Evolutionary conservation across 2,113 vertebrate genomes (phyloP).

Genomic region (Mormoops blainvillei): DNA sequence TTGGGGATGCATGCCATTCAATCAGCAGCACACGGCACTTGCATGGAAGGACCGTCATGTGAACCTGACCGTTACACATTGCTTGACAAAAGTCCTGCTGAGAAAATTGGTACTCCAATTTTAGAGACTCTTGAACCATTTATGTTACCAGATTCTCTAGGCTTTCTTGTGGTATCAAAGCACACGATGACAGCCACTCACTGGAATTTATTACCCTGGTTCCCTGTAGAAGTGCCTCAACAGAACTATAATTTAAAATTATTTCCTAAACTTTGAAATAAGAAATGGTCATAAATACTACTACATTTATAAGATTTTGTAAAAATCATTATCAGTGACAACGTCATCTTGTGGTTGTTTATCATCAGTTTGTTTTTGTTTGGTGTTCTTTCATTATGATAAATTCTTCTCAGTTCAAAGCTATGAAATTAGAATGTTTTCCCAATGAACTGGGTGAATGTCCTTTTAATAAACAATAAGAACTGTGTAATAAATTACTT

Average conservation of each 20-base stretch:
- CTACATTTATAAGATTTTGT: neutral
- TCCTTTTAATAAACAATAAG: neutral
- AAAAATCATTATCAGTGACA: neutral
- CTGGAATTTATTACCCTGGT: slow-evolving; percentile 12
- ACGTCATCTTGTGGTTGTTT: neutral
- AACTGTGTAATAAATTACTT: neutral
- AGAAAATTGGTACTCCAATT: neutral
- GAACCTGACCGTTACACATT: neutral
- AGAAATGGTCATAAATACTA: neutral
- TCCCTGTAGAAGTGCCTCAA: neutral
- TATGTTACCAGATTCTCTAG: slow-evolving; percentile 1
- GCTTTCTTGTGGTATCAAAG: neutral
- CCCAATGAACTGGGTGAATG: neutral
- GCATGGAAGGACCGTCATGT: neutral
- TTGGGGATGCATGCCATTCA: neutral
- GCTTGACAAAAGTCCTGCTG: neutral
- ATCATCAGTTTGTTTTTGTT: neutral
- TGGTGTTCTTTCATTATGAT: neutral
- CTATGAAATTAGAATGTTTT: neutral
- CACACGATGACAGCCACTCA: neutral
- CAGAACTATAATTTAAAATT: neutral
- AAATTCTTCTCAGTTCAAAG: neutral
- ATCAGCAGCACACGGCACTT: neutral
- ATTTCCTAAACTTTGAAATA: slow-evolving; percentile 3
- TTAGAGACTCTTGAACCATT: neutral